Evolutionary conservation across 30 jellyfish, hydroid and myxozoan species (phyloP), one percentile per base, ranked within the genome.

Genomic region (Pseudorhiza aurosa): DNA sequence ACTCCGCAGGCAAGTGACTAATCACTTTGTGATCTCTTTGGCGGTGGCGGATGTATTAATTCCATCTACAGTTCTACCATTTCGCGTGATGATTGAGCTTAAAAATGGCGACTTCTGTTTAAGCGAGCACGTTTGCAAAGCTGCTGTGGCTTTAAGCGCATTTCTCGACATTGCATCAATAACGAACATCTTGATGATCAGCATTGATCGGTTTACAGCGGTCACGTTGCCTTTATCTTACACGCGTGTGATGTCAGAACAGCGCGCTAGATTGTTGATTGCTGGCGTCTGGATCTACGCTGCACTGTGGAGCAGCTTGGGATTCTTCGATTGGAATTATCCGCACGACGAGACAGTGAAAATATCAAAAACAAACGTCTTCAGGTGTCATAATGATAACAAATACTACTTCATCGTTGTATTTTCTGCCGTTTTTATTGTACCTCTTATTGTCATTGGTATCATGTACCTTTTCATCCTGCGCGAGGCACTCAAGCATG

Each of bases 121-220:
- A 28, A 50, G 51, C 32, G 72, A 39, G 25, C 43, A 17, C 17
- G 93, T 76, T 36, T 90, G 97, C 86, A 73, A 77, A 35, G 4
- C 69, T 6, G 77, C 32, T 2, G 58, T 47, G n/a, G 18, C 58
- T 22, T 26, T 83, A 42, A 87, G 77, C 57, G 44, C 69, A 22
- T 36, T 82, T 33, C 25, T 68, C 26, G 72, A 81, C 45, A 56
- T 65, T 7, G 89, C 95, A 12, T 90, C 96, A 8, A 69, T 90
- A 18, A 56, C 96, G 19, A 74, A 64, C 67, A 65, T 90, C 53
- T 65, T 90, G 45, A 32, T 82, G 46, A 90, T 90, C 45, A 85
- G 94, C 80, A 70, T 90, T 67, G 97, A 90, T 57, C 87, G 97
- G 21, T 88, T 68, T 81, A 31, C 75, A 8, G 88, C 97, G 0